Evolutionary conservation across 2,113 vertebrate species (phyloP).

Genomic region (Pongo abelii): DNA sequence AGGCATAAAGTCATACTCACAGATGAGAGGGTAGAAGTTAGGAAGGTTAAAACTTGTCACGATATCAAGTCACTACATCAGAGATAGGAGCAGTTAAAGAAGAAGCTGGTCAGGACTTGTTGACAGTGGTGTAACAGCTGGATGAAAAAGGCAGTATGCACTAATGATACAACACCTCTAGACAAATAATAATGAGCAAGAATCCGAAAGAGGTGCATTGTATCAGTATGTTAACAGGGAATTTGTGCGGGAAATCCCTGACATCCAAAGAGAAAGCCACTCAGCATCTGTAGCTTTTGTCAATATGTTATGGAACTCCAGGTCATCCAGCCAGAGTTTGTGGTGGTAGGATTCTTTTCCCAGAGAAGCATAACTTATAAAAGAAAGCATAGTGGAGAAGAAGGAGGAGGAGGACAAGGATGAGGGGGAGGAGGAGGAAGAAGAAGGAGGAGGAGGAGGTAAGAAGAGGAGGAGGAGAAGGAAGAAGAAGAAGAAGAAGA

Average conservation of each 20-base stretch:
- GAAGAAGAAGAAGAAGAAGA: rapidly evolving
- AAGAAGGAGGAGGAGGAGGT: rapidly evolving
- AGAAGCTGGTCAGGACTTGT: background rate
- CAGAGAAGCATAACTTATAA: background rate
- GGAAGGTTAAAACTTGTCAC: background rate
- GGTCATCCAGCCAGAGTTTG: background rate
- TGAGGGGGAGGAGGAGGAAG: rapidly evolving
- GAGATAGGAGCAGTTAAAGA: background rate
- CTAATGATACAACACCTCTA: background rate
- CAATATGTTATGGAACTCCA: background rate
- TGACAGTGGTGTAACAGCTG: background rate
- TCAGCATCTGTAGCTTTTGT: background rate
- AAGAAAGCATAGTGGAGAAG: background rate
- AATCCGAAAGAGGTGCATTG: background rate
- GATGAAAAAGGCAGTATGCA: background rate
- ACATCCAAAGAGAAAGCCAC: background rate
- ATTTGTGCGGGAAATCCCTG: background rate
- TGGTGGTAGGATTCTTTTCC: background rate
- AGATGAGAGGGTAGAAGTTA: background rate
- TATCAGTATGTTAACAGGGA: background rate
- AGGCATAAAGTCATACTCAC: background rate
- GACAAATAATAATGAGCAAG: background rate
- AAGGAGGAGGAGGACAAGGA: too few relatives aligned
- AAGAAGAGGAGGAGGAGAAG: too few relatives aligned
- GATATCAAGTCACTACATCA: background rate